Evolutionary conservation across 2,113 vertebrate genomes (phyloP), one percentile per base, ranked within the genome.

Genomic region (Melanerpes formicivorus): DNA sequence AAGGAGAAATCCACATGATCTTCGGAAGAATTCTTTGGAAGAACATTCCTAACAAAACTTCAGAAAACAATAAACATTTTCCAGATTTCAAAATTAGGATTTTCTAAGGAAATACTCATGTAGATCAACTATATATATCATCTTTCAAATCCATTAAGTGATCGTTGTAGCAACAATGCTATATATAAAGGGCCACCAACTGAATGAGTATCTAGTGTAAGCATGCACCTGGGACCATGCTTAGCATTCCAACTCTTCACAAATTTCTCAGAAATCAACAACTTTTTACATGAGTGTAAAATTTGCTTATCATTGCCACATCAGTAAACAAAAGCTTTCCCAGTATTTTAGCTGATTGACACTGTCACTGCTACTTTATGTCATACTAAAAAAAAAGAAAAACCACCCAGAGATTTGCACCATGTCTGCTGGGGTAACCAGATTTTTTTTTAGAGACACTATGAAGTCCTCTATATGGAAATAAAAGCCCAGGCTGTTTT

Each of bases 181-280:
- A 16, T 48, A 86, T 60, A 72, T 90, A 78, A 92, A 83, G 37
- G 5, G 30, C 7, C 48, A 80, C 54, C 79, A 81, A 44, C 23
- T 62, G 77, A 84, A 85, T 86, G 63, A 88, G 69, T 5, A 72
- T 19, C 15, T 23, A 50, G 42, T 59, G 42, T 75, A 63, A 87
- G 16, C 29, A 52, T 8, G 25, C 25, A 85, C 32, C 72, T 22
- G 62, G 78, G 74, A 90, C 58, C 44, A 30, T 30, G 16, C 50
- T 79, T 32, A 70, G 60, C 44, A 55, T 88, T 82, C 76, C 22
- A 85, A 19, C 25, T 89, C 42, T 65, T 66, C 46, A 72, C 42
- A 90, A 52, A 87, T 71, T 72, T 70, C 59, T 77, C 54, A 60
- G 54, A 91, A 70, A 94, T 80, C 60, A 90, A 73, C 67, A 84